Conservation (phyloP, 2,888 invertebrate genomes). For the Parascotia fuliginaria region DNA sequence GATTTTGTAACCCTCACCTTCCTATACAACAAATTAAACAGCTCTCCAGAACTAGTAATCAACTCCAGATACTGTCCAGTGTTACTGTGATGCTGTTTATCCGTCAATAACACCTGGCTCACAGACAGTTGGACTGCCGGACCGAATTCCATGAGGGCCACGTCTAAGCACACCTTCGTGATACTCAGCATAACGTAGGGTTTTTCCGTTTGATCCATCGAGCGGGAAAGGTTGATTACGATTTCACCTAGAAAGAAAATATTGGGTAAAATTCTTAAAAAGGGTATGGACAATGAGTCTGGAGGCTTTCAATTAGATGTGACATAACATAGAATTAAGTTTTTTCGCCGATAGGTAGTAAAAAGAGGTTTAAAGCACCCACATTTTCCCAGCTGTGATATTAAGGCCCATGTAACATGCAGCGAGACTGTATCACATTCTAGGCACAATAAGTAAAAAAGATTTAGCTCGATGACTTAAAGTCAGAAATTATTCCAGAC, state of each 20-base stretch:
- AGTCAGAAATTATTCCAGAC: no score
- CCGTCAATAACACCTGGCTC: slow-evolving; percentile 82
- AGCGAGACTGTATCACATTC: no score
- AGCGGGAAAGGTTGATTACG: slow-evolving; percentile 88
- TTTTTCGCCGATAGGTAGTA: no score
- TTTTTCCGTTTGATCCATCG: slow-evolving; percentile 87
- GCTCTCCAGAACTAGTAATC: slow-evolving; percentile 88
- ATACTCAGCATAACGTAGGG: slow-evolving; percentile 91
- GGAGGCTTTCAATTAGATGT: no score
- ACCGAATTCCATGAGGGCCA: slow-evolving; percentile 92
- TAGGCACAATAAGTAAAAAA: no score
- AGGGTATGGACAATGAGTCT: no score
- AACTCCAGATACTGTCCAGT: slow-evolving; percentile 92
- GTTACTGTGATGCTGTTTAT: slow-evolving; percentile 90
- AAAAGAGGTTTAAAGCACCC: no score
- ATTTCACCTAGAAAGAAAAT: slow-evolving; percentile 81
- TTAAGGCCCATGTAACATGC: no score
- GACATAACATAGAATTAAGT: no score
- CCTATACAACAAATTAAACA: slow-evolving; percentile 90
- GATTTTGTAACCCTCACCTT: slow-evolving; percentile 84
- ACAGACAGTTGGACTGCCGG: slow-evolving; percentile 89
- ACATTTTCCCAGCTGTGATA: no score
- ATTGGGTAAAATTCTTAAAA: neutral
- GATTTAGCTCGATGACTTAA: no score
- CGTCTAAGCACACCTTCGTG: slow-evolving; percentile 89